Evolutionary conservation across 2,888 invertebrate species (phyloP).

Genomic region (Epiblema foenella): DNA sequence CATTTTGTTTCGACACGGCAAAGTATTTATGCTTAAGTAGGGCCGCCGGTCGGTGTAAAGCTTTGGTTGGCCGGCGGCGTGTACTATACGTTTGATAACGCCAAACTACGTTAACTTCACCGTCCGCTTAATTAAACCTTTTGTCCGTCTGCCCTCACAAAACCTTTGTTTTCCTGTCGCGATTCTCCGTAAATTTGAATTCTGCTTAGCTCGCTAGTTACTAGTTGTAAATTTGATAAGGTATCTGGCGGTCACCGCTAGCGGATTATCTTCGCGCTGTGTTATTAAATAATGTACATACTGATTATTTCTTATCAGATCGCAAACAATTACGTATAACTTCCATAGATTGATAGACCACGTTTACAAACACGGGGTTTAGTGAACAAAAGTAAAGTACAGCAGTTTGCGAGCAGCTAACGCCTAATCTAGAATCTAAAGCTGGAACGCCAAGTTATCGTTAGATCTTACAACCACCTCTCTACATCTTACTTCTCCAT

Average conservation of each 20-base stretch:
- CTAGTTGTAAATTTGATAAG: conserved; percentile 21
- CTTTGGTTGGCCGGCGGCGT: conserved; percentile 64
- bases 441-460: not conserved
- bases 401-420: conserved; percentile 8
- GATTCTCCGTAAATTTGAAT: conserved; percentile 47
- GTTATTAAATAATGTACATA: conserved; percentile 30
- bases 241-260: conserved; percentile 32
- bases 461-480: not conserved
- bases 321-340: conserved; percentile 18
- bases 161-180: conserved; percentile 51
- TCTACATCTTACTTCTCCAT: not conserved
- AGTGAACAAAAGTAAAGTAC: not conserved
- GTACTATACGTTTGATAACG: conserved; percentile 54
- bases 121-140: conserved; percentile 50
- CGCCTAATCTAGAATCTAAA: conserved; percentile 5
- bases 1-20: conserved; percentile 5
- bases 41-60: conserved; percentile 45
- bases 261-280: conserved; percentile 27
- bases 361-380: conserved; percentile 18
- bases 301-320: conserved; percentile 42
- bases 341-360: conserved; percentile 16
- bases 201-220: conserved; percentile 23
- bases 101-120: conserved; percentile 46
- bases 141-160: conserved; percentile 53
- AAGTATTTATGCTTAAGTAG: conserved; percentile 58